Percentiles rank a stretch among this genome's conserved stretches.
These are phyloP conservation scores for Lycaon pictus DNA, from an alignment of 2,113 vertebrate genomes.

Conservation along the genomic window DNA sequence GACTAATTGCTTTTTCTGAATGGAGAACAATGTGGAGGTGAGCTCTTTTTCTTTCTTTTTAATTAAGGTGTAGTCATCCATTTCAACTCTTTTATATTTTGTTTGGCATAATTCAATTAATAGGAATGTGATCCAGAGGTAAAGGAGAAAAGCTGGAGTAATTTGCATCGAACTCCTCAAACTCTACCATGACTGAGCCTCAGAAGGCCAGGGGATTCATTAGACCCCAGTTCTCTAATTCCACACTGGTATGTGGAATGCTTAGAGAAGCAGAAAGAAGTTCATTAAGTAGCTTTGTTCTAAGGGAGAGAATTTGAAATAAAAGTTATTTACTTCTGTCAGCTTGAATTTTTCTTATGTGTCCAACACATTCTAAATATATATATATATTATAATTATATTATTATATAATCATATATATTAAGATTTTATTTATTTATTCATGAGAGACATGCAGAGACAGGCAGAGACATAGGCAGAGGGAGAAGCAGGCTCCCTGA, in stretches of 20 bases:
- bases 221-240: neutral
- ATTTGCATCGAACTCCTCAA: neutral
- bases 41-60: neutral
- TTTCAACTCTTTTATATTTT: slow-evolving; percentile 37
- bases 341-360: neutral
- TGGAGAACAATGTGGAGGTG: neutral
- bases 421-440: no score
- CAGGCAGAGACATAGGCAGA: no score
- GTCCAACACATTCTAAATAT: neutral
- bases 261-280: neutral
- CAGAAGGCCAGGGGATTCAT: no score
- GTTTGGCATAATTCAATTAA: neutral
- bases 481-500: no score
- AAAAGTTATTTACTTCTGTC: neutral
- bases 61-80: slow-evolving; percentile 2
- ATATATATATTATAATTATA: no score
- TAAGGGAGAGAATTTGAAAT: neutral
- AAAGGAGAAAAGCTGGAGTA: neutral
- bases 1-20: slow-evolving; percentile 19
- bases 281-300: neutral
- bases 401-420: no score
- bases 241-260: neutral
- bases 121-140: neutral
- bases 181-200: neutral
- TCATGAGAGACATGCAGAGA: no score